A percentile compares a stretch with the other conserved stretches of the same genome.
These are phyloP conservation scores for Squalus acanthias DNA, from an alignment of 2,797 vertebrate species.

Conservation along the genomic window DNA sequence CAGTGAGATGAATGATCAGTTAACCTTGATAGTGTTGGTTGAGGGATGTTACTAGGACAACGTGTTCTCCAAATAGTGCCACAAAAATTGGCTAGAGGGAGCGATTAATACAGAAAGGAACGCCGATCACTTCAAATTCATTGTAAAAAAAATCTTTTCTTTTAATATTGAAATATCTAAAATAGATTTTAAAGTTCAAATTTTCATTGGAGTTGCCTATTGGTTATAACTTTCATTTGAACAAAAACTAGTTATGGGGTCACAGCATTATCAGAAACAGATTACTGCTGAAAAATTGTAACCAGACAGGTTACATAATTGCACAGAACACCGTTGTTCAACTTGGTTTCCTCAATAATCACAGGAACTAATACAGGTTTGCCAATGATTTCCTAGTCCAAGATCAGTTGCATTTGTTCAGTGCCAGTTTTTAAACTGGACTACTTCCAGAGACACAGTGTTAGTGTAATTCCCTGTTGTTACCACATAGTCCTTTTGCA, in stretches of 20 bases:
- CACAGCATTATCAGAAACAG: neutral
- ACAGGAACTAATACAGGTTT: slow-evolving; percentile 15
- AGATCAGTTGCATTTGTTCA: slow-evolving; percentile 31
- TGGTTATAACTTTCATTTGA: neutral
- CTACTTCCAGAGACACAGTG: slow-evolving; percentile 37
- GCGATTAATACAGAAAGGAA: neutral
- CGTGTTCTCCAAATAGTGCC: neutral
- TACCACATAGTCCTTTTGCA: slow-evolving; percentile 50
- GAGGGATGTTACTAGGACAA: neutral
- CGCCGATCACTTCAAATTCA: neutral
- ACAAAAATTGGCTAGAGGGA: neutral
- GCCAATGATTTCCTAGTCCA: slow-evolving; percentile 5
- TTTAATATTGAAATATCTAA: neutral
- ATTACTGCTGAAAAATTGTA: neutral
- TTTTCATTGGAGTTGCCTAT: neutral
- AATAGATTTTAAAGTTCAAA: neutral
- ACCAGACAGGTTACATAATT: neutral
- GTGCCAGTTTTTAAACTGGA: slow-evolving; percentile 18
- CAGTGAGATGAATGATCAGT: neutral
- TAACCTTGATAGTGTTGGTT: neutral
- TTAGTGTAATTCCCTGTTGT: slow-evolving; percentile 49
- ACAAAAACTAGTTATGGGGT: neutral
- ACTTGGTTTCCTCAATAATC: neutral
- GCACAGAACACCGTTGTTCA: neutral
- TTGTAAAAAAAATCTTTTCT: neutral